These are phyloP conservation scores for Gasterosteus nipponicus DNA, from an alignment of 2,113 vertebrate genomes.

Conservation along the genomic window DNA sequence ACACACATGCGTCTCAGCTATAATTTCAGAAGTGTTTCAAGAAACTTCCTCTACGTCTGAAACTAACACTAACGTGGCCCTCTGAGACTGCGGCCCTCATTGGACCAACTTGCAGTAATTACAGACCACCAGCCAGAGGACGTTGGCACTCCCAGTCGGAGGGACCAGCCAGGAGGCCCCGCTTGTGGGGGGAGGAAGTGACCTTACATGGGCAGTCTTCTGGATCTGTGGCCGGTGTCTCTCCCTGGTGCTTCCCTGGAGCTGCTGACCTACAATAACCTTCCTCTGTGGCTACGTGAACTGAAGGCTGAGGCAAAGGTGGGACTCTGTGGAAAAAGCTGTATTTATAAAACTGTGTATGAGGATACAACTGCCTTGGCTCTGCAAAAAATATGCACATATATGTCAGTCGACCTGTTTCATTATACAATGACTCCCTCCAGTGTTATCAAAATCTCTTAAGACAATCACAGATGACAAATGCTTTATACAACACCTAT, in stretches of 20 bases:
- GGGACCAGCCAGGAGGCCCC: conserved; percentile 36
- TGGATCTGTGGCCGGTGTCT: conserved; percentile 8
- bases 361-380: too few relatives aligned
- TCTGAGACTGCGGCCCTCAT: conserved; percentile 22
- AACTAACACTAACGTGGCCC: conserved; percentile 43
- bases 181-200: conserved; percentile 61
- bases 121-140: conserved; percentile 58
- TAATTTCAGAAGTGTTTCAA: conserved; percentile 58
- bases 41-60: conserved; percentile 29
- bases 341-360: background rate
- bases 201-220: conserved; percentile 69
- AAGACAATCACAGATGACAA: background rate
- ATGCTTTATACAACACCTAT: background rate
- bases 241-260: conserved; percentile 1
- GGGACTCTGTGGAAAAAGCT: background rate
- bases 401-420: background rate
- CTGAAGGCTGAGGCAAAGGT: background rate
- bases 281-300: conserved; percentile 5
- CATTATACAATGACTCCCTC: background rate
- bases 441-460: background rate
- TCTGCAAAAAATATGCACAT: background rate
- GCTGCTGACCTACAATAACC: conserved; percentile 41
- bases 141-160: conserved; percentile 45
- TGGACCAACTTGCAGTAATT: conserved; percentile 67
- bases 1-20: conserved; percentile 40